Conservation (phyloP, 2,113 vertebrate genomes). For the Brevimyrus niger region DNA sequence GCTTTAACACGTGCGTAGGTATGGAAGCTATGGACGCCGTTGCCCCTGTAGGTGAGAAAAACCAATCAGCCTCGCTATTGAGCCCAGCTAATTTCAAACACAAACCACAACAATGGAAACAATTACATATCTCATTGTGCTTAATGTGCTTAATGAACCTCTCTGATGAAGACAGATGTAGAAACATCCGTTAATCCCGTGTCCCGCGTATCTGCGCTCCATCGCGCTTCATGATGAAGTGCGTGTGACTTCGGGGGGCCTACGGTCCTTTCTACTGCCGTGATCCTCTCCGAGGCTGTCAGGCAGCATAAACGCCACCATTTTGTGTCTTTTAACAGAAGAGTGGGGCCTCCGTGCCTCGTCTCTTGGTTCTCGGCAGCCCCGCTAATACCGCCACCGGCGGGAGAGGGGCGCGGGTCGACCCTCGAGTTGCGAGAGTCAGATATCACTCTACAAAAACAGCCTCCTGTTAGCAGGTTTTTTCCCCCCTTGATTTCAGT, state of each 20-base stretch:
- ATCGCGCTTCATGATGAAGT: slow-evolving; percentile 26
- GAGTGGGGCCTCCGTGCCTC: background rate
- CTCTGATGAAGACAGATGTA: slow-evolving; percentile 32
- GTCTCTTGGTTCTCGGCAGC: background rate
- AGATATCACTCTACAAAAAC: background rate
- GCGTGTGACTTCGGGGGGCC: background rate
- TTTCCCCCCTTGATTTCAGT: slow-evolving; percentile 33
- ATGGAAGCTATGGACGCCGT: background rate
- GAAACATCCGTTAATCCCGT: slow-evolving; percentile 23
- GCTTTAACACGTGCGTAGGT: background rate
- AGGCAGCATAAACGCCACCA: background rate
- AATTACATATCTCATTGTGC: slow-evolving; percentile 28
- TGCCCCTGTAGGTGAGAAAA: background rate
- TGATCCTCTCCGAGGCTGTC: background rate
- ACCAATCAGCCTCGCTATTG: background rate
- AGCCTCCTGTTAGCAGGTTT: background rate
- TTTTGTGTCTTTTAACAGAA: background rate
- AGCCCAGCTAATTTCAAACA: background rate
- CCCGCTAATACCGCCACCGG: background rate
- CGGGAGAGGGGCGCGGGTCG: background rate
- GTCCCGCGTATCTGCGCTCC: slow-evolving; percentile 9
- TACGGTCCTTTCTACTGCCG: background rate
- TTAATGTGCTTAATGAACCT: slow-evolving; percentile 30
- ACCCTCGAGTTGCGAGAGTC: background rate
- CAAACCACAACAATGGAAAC: slow-evolving; percentile 6